A percentile compares a stretch with the other conserved stretches of the same genome.
These are phyloP conservation scores for Tokudaia tokunoshimensis DNA, from an alignment of 2,797 vertebrate species.

Conservation along the genomic window DNA sequence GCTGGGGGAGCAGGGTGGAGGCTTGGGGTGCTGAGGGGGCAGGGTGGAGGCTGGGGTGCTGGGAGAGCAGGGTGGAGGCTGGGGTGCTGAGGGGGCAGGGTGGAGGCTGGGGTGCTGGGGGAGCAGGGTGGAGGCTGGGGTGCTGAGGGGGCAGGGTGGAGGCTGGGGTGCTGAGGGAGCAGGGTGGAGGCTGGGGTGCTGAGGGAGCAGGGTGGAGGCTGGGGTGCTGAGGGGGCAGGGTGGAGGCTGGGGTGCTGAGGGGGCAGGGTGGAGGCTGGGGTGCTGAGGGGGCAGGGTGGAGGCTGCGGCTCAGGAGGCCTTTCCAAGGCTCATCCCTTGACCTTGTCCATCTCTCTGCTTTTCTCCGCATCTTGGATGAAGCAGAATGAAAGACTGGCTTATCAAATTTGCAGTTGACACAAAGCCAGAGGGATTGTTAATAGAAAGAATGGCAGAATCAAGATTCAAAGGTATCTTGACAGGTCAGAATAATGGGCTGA, in stretches of 20 bases:
- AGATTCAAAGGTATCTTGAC: constrained; percentile 74
- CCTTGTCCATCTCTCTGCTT: neutral
- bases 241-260: accelerated
- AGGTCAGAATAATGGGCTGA: constrained; percentile 74
- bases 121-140: neutral
- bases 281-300: accelerated
- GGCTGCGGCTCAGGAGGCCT: accelerated
- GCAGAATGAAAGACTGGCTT: neutral
- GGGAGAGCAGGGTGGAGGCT: accelerated
- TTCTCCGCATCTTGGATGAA: neutral
- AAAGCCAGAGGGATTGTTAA: constrained; percentile 74
- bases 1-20: accelerated
- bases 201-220: accelerated
- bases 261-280: neutral
- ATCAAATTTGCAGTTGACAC: constrained; percentile 69
- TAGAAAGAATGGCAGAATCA: constrained; percentile 60
- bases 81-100: accelerated
- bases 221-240: accelerated
- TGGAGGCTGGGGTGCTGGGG: accelerated
- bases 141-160: accelerated
- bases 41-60: accelerated
- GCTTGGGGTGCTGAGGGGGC: accelerated
- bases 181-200: accelerated
- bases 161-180: accelerated
- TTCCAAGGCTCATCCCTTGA: neutral